Evolutionary conservation across 2,797 vertebrate genomes (phyloP).

Genomic region (Hippoglossus hippoglossus): DNA sequence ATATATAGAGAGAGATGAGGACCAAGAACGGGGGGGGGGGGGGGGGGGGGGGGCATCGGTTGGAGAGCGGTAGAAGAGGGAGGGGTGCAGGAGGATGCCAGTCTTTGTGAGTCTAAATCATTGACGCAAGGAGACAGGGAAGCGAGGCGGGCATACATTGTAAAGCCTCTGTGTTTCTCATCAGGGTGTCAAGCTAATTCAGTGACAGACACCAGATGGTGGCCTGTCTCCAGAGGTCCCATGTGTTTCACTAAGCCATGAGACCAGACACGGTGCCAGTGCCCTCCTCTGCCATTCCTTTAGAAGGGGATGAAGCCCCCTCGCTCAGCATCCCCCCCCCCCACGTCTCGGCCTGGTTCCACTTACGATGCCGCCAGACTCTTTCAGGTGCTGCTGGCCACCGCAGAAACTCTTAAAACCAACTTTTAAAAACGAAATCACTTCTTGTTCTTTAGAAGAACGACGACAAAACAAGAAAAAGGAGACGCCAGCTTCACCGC

Average conservation of each 20-base stretch:
- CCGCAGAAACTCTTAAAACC: neutral
- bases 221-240: constrained; percentile 70
- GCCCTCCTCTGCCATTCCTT: constrained; percentile 74
- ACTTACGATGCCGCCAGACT: constrained; percentile 55
- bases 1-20: constrained; percentile 65
- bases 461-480: neutral
- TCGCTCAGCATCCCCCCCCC: constrained; percentile 57
- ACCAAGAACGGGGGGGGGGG: constrained; percentile 6
- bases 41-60: neutral
- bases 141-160: constrained; percentile 30
- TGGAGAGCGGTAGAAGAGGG: constrained; percentile 5
- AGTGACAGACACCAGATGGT: constrained; percentile 80
- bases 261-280: constrained; percentile 71
- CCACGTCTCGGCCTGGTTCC: constrained; percentile 63
- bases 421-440: constrained; percentile 9
- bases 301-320: constrained; percentile 66
- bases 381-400: constrained; percentile 33
- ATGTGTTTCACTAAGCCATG: constrained; percentile 74
- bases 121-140: constrained; percentile 46
- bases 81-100: constrained; percentile 15
- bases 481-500: neutral
- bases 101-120: constrained; percentile 36
- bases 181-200: constrained; percentile 50
- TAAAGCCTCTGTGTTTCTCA: constrained; percentile 43
- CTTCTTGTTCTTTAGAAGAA: neutral